Base-by-base conservation (phyloP, 2,797 vertebrate genomes). In the Lithobates sylvaticus region DNA sequence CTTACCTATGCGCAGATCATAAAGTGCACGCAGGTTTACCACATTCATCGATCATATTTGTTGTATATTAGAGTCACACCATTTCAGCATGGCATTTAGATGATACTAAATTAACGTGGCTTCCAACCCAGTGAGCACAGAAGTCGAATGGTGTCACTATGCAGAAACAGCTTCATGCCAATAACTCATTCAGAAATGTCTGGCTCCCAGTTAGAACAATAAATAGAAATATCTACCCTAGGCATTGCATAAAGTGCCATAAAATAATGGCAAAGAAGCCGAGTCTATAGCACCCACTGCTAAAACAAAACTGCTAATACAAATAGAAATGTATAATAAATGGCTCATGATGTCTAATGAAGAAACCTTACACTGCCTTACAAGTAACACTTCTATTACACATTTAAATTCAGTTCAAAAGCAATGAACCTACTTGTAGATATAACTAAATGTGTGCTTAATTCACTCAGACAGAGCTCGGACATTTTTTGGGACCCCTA, bases 1-100 rank as follows among this genome's bases (percentile, higher is more conserved):
- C 18, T 77, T 83, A 69, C 68, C 86, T 87, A 76, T 70, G 81
- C 78, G 61, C 29, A 26, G 70, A 79, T 84, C 74, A 83, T 84
- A 75, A 79, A 84, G 58, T 75, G 61, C 32, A 23, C 65, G 67
- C 64, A 42, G 76, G 76, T 80, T 84, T 84, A 84, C 82, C 76
- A 34, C 70, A 70, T 39, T 72, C 86, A 87, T 87, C 76, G 58
- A 78, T 87, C 76, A 84, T 50, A 68, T 76, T 47, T 44, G 68
- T 70, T 84, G 42, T 76, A 58, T 87, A 87, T 87, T 74, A 87
- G 54, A 70, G 76, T 29, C 36, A 61, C 70, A 58, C 54, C 13
- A 67, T 78, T 74, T 68, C 76, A 75, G 58, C 26, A 68, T 21
- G 16, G 36, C 69, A 47, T 50, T 70, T 34, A 68, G 7, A 82